Conservation (phyloP, 1,140 invertebrate species). For the Seison nebaliae region DNA sequence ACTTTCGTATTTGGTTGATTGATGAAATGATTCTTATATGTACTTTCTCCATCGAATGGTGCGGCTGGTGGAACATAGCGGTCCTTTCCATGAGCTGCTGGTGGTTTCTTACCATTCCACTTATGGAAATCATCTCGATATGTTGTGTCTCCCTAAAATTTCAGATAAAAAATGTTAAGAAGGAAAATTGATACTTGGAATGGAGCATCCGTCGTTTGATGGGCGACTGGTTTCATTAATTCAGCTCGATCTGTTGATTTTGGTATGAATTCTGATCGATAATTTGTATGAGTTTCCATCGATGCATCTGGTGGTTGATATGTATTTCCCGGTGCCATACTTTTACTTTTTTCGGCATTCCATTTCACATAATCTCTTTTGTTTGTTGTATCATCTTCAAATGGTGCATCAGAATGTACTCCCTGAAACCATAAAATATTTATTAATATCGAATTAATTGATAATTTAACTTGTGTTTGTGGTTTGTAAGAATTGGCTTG, state of each 20-base stretch:
- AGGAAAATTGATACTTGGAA: neutral
- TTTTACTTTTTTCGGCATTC: conserved; percentile 19
- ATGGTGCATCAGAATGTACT: conserved; percentile 20
- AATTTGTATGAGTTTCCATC: conserved; percentile 26
- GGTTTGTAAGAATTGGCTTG: conserved; percentile 16
- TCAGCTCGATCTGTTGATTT: conserved; percentile 16
- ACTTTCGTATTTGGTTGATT: conserved; percentile 15
- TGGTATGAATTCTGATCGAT: conserved; percentile 17
- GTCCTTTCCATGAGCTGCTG: conserved; percentile 16
- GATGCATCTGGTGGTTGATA: conserved; percentile 24
- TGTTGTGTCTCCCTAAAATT: conserved; percentile 24
- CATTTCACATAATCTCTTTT: conserved; percentile 24
- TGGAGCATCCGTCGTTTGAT: conserved; percentile 14
- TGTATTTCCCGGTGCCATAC: no score
- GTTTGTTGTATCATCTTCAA: conserved; percentile 23
- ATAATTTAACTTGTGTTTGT: no score
- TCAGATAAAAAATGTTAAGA: no score
- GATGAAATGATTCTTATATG: conserved; percentile 22
- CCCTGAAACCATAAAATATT: conserved; percentile 17
- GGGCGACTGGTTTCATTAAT: conserved; percentile 14
- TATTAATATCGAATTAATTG: no score
- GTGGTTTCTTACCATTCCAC: conserved; percentile 18
- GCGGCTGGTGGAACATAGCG: conserved; percentile 20
- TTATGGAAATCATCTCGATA: conserved; percentile 24
- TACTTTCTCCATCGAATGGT: conserved; percentile 25